Conservation (phyloP, 1,140 invertebrate species). For the Drosophila littoralis region DNA sequence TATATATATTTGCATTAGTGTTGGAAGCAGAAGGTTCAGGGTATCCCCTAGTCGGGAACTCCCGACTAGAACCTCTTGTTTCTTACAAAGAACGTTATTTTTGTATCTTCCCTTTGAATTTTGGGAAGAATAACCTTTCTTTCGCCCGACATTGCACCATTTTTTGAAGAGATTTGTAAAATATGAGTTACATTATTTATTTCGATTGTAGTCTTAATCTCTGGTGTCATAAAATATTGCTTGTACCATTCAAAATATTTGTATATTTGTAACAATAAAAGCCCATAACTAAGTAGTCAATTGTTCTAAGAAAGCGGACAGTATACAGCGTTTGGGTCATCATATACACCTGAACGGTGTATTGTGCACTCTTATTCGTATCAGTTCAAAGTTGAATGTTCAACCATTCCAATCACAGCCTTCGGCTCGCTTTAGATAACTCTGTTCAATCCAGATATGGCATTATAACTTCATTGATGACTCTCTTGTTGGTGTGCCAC, state of each 20-base stretch:
- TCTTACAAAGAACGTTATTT: too few species aligned
- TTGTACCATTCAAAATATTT: neutral
- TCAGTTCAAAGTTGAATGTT: slow-evolving; percentile 31
- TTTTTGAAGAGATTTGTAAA: too few species aligned
- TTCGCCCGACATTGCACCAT: too few species aligned
- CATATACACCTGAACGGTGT: neutral
- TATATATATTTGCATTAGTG: too few species aligned
- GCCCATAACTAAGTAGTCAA: neutral
- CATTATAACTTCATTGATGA: slow-evolving; percentile 91
- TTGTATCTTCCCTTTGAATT: too few species aligned
- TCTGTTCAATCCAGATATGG: slow-evolving; percentile 89
- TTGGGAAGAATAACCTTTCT: too few species aligned
- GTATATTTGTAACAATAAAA: neutral
- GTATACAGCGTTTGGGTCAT: neutral
- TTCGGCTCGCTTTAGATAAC: slow-evolving; percentile 10
- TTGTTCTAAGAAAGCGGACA: neutral
- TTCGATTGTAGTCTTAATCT: neutral
- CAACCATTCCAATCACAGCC: slow-evolving; percentile 60
- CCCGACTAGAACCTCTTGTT: too few species aligned
- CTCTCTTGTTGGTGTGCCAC: slow-evolving; percentile 92
- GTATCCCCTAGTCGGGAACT: too few species aligned
- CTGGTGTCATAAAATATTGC: neutral
- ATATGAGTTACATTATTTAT: neutral
- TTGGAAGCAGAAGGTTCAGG: too few species aligned
- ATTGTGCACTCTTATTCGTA: neutral